phyloP scores from a whole-genome alignment of 1,140 invertebrate genomes.

The Leptinotarsa lineolata region DNA sequence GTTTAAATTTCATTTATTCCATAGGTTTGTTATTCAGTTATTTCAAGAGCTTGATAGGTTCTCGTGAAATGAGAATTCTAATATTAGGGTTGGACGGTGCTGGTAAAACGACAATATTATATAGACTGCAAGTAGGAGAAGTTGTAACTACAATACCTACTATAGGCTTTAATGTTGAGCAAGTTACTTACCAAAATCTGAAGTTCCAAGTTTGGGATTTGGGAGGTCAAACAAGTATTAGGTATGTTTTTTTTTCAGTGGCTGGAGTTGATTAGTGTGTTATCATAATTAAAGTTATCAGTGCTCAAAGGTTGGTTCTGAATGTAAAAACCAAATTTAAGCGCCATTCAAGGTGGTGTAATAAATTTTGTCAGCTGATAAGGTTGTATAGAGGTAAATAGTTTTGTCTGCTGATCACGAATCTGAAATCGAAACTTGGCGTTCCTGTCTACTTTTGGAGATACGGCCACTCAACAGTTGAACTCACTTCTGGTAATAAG shows the following conservation, averaged over 20 bases:
- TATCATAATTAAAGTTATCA: too few species aligned
- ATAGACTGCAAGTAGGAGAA: constrained; percentile 97
- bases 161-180: constrained; percentile 97
- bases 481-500: too few species aligned
- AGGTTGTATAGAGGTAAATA: too few species aligned
- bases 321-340: too few species aligned
- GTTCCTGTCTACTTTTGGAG: too few species aligned
- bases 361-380: too few species aligned
- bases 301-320: too few species aligned
- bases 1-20: constrained; percentile 42
- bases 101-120: constrained; percentile 98
- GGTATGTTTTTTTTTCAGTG: constrained; percentile 48
- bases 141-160: constrained; percentile 99
- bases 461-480: too few species aligned
- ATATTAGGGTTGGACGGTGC: constrained; percentile 97
- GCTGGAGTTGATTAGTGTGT: too few species aligned
- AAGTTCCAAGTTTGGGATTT: constrained; percentile 99
- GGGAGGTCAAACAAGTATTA: constrained; percentile 94
- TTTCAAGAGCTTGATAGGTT: constrained; percentile 89
- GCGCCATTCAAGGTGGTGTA: too few species aligned
- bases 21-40: constrained; percentile 94
- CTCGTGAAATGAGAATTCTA: constrained; percentile 95
- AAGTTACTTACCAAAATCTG: constrained; percentile 94
- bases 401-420: too few species aligned
- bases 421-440: too few species aligned